A percentile compares a stretch with the other conserved stretches of the same genome.
These are phyloP conservation scores for Sceloporus tristichus DNA, from an alignment of 2,113 vertebrate species.

Conservation along the genomic window DNA sequence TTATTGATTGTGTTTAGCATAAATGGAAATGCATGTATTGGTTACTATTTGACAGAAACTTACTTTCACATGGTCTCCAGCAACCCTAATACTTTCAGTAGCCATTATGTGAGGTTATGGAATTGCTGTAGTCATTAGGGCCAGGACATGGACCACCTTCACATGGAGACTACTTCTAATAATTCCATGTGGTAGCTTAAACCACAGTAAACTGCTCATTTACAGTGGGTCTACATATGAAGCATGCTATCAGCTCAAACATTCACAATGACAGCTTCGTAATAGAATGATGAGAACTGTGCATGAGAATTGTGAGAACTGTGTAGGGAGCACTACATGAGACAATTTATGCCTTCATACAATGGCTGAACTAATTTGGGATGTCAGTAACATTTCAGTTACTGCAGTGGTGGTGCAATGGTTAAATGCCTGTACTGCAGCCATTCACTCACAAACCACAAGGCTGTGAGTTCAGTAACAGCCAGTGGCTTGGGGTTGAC, in stretches of 20 bases:
- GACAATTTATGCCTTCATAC: neutral
- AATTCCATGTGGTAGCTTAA: neutral
- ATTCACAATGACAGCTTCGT: neutral
- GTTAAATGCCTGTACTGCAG: no score
- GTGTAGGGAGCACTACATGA: neutral
- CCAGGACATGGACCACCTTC: neutral
- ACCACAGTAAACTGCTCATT: neutral
- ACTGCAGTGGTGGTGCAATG: no score
- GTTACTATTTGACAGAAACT: neutral
- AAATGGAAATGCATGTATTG: neutral
- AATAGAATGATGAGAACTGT: neutral
- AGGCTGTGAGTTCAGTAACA: no score
- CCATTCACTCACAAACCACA: no score
- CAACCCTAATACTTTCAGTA: neutral
- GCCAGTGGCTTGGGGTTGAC: no score
- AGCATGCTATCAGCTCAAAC: neutral
- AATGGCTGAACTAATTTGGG: slow-evolving; percentile 10
- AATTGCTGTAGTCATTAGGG: neutral
- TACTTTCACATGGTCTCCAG: neutral
- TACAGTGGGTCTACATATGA: neutral
- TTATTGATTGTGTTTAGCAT: neutral
- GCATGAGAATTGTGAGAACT: neutral
- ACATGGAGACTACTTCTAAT: neutral
- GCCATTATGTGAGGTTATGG: neutral
- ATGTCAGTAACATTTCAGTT: neutral